Conservation (phyloP, 2,113 vertebrate genomes). For the Eulemur macaco region DNA sequence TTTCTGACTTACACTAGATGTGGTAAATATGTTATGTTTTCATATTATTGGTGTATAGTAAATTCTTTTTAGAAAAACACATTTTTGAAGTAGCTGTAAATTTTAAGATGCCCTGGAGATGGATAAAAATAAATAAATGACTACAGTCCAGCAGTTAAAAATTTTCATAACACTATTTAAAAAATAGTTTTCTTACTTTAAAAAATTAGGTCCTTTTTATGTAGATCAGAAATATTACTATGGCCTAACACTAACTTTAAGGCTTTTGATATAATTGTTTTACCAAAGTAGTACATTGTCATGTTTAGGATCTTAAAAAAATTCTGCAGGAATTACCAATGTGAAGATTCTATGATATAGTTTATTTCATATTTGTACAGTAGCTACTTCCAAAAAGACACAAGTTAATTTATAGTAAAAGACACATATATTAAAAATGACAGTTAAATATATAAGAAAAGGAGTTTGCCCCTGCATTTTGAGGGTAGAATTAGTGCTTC, state of each 20-base stretch:
- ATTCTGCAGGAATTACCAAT: background rate
- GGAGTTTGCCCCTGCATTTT: background rate
- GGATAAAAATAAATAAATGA: background rate
- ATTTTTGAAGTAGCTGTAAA: background rate
- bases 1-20: background rate
- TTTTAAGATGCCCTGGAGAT: background rate
- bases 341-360: background rate
- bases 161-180: background rate
- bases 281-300: background rate
- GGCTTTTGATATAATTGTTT: background rate
- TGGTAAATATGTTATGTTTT: background rate
- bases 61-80: background rate
- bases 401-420: background rate
- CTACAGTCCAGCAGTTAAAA: background rate
- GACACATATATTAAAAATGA: background rate
- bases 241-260: background rate
- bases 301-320: background rate
- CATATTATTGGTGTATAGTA: background rate
- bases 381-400: background rate
- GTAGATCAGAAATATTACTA: background rate
- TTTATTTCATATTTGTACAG: background rate
- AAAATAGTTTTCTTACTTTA: background rate
- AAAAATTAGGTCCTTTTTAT: background rate
- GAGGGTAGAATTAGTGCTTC: background rate
- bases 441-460: background rate